phyloP scores from a whole-genome alignment of 35 echinoderm and acorn worm genomes.

The Ophioderma brevispina region DNA sequence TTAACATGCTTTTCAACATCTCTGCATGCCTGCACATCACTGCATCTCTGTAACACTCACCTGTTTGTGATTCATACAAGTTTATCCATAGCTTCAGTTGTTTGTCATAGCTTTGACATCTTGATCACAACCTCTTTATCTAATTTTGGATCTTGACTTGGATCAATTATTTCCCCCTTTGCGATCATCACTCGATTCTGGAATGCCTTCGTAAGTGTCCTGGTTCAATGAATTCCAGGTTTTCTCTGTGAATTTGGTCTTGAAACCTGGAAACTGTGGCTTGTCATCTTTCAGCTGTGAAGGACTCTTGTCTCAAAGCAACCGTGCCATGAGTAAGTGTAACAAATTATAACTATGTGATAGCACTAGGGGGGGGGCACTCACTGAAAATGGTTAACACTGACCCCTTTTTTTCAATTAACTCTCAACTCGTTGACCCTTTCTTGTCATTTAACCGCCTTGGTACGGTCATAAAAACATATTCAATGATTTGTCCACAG shows the following conservation, averaged over 20 bases:
- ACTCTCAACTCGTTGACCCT: no score
- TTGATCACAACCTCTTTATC: constrained; percentile 73
- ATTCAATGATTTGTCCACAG: no score
- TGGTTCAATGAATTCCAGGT: constrained; percentile 77
- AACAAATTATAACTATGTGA: neutral
- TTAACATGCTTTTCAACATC: no score
- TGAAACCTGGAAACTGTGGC: constrained; percentile 86
- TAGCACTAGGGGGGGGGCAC: no score
- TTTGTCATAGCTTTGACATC: constrained; percentile 98
- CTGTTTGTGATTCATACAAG: constrained; percentile 98
- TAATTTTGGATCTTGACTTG: constrained; percentile 76
- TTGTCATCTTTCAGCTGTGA: constrained; percentile 70
- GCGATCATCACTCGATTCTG: constrained; percentile 85
- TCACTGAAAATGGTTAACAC: no score
- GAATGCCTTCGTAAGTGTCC: constrained; percentile 85
- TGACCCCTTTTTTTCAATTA: no score
- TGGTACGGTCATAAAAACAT: no score
- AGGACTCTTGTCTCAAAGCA: constrained; percentile 8
- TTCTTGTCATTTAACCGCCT: no score
- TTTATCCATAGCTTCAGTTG: constrained; percentile 83
- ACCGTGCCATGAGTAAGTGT: neutral
- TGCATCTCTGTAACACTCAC: no score
- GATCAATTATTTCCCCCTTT: constrained; percentile 79
- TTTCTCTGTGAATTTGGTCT: constrained; percentile 74
- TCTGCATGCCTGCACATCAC: no score